A percentile compares a stretch with the other conserved stretches of the same genome.
Conservation (phyloP, 2,797 vertebrate species). For the Acomys russatus region DNA sequence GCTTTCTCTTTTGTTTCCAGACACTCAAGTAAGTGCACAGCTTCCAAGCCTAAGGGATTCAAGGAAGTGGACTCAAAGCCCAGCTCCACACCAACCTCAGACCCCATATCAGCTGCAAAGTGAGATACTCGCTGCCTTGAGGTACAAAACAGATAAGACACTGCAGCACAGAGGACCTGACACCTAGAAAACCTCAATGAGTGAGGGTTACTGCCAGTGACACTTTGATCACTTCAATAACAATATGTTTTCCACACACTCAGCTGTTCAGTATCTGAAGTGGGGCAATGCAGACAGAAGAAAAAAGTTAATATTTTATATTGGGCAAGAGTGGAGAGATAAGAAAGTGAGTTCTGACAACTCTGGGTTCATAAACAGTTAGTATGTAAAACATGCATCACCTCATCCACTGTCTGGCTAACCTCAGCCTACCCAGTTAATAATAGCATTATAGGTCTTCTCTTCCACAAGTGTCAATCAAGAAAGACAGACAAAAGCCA, state of each 20-base stretch:
- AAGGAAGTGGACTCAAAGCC: neutral
- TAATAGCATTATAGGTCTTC: neutral
- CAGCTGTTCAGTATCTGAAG: constrained; percentile 18
- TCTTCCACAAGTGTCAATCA: constrained; percentile 62
- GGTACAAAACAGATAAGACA: neutral
- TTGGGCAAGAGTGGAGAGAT: constrained; percentile 1
- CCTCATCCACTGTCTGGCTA: neutral
- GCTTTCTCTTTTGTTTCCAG: constrained; percentile 27
- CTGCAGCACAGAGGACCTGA: no score
- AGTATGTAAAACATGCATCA: neutral
- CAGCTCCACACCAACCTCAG: neutral
- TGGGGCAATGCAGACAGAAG: neutral
- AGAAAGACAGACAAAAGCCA: constrained; percentile 16
- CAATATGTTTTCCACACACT: neutral
- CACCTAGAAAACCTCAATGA: neutral
- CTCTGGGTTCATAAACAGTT: neutral
- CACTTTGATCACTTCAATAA: neutral
- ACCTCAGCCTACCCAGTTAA: neutral
- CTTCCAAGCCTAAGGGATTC: neutral
- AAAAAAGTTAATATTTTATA: constrained; percentile 20
- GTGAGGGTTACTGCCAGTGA: neutral
- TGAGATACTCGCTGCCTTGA: neutral
- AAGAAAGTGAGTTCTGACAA: constrained; percentile 8
- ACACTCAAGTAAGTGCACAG: neutral
- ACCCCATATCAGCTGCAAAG: constrained; percentile 4